Percentiles rank a stretch among this genome's conserved stretches.
Evolutionary conservation across 2,888 invertebrate genomes (phyloP).

Genomic region (Odiellus spinosus): DNA sequence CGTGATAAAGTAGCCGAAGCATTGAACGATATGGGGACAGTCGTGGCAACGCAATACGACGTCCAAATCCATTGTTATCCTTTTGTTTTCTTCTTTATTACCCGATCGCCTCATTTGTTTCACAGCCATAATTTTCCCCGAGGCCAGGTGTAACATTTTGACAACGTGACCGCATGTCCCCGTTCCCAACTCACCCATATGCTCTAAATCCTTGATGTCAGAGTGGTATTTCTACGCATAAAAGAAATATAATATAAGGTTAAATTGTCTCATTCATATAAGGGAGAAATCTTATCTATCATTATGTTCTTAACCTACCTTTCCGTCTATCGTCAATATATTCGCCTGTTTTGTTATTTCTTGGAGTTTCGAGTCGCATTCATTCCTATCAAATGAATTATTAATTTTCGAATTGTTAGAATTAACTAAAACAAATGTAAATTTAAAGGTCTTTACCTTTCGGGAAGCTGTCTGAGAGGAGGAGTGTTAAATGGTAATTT

Average conservation of each 20-base stretch:
- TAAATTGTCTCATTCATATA: background rate
- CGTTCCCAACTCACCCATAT: conserved; percentile 69
- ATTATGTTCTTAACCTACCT: conserved; percentile 26
- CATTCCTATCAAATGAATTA: too few species aligned
- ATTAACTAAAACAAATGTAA: background rate
- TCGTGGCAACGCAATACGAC: conserved; percentile 95
- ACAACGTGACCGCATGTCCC: conserved; percentile 97
- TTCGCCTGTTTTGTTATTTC: conserved; percentile 90
- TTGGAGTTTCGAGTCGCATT: conserved; percentile 55
- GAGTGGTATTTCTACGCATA: conserved; percentile 49
- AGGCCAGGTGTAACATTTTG: conserved; percentile 81
- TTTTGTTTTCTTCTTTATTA: conserved; percentile 89
- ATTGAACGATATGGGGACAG: conserved; percentile 91
- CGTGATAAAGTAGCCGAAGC: conserved; percentile 92
- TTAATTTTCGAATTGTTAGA: conserved; percentile 30
- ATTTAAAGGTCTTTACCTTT: background rate
- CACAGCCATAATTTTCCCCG: conserved; percentile 74
- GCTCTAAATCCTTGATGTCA: conserved; percentile 41
- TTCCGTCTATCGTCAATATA: conserved; percentile 62
- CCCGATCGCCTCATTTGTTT: conserved; percentile 97
- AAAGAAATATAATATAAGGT: conserved; percentile 1
- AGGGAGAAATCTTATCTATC: background rate
- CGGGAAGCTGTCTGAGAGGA: background rate
- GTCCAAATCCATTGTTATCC: conserved; percentile 96
- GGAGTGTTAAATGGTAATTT: too few species aligned